A percentile compares a stretch with the other conserved stretches of the same genome.
phyloP scores from a whole-genome alignment of 2,888 invertebrate species.

The Cryptocephalus moraei region DNA sequence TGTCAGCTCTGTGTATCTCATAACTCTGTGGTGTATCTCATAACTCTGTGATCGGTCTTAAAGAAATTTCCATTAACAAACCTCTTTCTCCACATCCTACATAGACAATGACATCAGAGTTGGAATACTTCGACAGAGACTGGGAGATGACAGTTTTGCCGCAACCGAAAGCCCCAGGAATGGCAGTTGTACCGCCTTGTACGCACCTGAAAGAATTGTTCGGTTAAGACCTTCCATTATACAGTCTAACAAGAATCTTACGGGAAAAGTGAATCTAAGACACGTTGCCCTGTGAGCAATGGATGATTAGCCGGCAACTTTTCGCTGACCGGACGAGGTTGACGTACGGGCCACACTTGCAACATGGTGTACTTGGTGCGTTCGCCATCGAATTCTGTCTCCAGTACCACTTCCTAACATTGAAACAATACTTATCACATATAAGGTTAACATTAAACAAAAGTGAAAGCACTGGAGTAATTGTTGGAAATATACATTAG shows the following conservation, averaged over 20 bases:
- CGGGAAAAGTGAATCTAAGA: slow-evolving; percentile 97
- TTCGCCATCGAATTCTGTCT: slow-evolving; percentile 98
- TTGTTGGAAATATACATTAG: too few species aligned
- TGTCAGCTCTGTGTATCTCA: too few species aligned
- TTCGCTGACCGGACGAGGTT: slow-evolving; percentile 92
- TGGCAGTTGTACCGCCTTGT: slow-evolving; percentile 97
- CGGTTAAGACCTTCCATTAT: background rate
- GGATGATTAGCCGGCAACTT: slow-evolving; percentile 98
- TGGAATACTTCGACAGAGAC: slow-evolving; percentile 97
- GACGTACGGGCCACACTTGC: slow-evolving; percentile 99
- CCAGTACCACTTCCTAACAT: slow-evolving; percentile 81
- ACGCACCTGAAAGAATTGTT: slow-evolving; percentile 59
- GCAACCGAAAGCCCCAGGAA: slow-evolving; percentile 99
- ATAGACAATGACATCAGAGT: slow-evolving; percentile 98
- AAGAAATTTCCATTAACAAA: slow-evolving; percentile 5
- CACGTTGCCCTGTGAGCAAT: slow-evolving; percentile 94
- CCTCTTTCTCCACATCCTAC: slow-evolving; percentile 99
- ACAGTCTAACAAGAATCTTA: slow-evolving; percentile 38
- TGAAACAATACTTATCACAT: background rate
- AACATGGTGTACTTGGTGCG: slow-evolving; percentile 88
- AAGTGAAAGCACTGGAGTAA: too few species aligned
- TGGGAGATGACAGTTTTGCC: slow-evolving; percentile 99
- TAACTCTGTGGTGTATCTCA: too few species aligned
- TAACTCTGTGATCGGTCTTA: too few species aligned
- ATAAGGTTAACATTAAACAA: too few species aligned